Percentiles rank a stretch among this genome's conserved stretches.
These are phyloP conservation scores for Rhinophrynus dorsalis DNA, from an alignment of 2,797 vertebrate genomes.

Conservation along the genomic window DNA sequence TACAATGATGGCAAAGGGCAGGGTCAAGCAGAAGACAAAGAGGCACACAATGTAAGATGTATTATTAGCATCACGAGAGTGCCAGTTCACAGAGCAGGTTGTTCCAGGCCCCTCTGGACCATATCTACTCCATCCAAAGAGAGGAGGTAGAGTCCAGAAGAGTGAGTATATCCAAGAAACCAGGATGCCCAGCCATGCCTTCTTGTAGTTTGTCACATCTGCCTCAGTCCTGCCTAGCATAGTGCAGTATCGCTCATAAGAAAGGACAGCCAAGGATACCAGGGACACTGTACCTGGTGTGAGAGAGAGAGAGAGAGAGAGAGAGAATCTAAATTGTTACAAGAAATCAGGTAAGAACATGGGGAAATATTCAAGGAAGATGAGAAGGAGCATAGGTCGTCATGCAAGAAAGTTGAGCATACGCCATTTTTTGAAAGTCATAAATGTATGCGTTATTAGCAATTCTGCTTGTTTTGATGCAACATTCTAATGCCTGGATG, in stretches of 20 bases:
- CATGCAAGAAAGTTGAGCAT: no score
- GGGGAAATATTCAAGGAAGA: no score
- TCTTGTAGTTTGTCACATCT: slow-evolving; percentile 75
- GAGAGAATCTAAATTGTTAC: no score
- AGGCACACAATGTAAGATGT: slow-evolving; percentile 79
- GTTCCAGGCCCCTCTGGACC: slow-evolving; percentile 79
- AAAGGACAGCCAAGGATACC: slow-evolving; percentile 79
- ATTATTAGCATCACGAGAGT: slow-evolving; percentile 68
- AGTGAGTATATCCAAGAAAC: slow-evolving; percentile 80
- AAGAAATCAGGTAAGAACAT: no score
- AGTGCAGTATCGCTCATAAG: slow-evolving; percentile 77
- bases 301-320: background rate
- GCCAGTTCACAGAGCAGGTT: slow-evolving; percentile 83
- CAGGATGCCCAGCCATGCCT: slow-evolving; percentile 66
- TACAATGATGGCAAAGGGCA: slow-evolving; percentile 75
- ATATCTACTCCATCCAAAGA: slow-evolving; percentile 81
- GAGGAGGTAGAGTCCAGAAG: slow-evolving; percentile 74
- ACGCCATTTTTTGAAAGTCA: no score
- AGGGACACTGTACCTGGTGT: slow-evolving; percentile 76
- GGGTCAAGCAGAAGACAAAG: slow-evolving; percentile 77
- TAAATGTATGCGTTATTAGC: no score
- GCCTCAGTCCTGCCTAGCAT: slow-evolving; percentile 74
- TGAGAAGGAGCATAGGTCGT: background rate
- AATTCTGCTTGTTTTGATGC: no score
- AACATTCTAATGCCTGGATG: no score